Conservation (phyloP, 2,113 vertebrate genomes). For the Oryzias javanicus region DNA sequence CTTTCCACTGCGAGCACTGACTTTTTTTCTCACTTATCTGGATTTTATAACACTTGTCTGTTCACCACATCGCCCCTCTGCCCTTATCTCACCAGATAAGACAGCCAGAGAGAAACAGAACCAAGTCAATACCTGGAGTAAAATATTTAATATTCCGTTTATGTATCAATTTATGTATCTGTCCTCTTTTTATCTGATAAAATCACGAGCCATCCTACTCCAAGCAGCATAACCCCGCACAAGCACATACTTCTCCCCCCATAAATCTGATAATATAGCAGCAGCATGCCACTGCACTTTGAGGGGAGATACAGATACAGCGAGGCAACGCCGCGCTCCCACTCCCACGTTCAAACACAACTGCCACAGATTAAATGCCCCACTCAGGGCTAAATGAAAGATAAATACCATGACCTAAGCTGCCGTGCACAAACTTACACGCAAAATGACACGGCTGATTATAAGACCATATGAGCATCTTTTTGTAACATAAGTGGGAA, state of each 20-base stretch:
- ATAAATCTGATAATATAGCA: conserved; percentile 67
- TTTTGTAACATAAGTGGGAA: too few relatives aligned
- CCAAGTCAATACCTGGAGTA: too few relatives aligned
- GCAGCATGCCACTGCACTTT: conserved; percentile 47
- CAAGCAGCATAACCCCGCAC: conserved; percentile 38
- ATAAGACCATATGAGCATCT: too few relatives aligned
- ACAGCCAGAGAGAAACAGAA: not conserved
- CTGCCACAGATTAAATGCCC: conserved; percentile 61
- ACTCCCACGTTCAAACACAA: conserved; percentile 62
- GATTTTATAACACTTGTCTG: conserved; percentile 5
- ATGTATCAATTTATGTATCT: conserved; percentile 14
- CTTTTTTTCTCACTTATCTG: conserved; percentile 19
- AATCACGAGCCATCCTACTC: conserved; percentile 18
- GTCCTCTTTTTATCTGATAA: conserved; percentile 5
- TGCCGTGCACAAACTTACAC: conserved; percentile 39
- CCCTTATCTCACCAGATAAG: conserved; percentile 11
- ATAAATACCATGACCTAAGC: conserved; percentile 58
- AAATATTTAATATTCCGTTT: conserved; percentile 2
- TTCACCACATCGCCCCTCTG: not conserved
- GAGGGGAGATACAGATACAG: conserved; percentile 49
- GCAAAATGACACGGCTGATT: too few relatives aligned
- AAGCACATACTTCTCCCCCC: not conserved
- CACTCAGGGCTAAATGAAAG: conserved; percentile 63
- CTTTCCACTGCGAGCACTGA: conserved; percentile 19
- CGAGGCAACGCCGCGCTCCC: conserved; percentile 51